Percentiles rank a stretch among this genome's conserved stretches.
phyloP scores from a whole-genome alignment of 1,140 invertebrate genomes.

The Zophobas morio region DNA sequence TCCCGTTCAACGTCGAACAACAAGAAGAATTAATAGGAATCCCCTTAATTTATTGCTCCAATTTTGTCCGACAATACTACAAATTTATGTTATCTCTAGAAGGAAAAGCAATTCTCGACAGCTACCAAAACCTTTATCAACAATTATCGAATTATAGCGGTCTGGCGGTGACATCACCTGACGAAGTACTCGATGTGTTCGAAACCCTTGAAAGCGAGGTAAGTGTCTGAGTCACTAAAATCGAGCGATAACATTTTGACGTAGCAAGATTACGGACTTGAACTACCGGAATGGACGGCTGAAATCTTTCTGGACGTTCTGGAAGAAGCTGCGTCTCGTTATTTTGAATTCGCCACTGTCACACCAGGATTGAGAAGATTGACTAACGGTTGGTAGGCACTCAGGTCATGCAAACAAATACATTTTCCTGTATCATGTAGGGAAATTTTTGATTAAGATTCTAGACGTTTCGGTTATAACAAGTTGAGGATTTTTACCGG shows the following conservation, averaged over 20 bases:
- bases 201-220: slow-evolving; percentile 27
- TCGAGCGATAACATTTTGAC: neutral
- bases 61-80: slow-evolving; percentile 1
- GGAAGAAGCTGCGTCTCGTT: slow-evolving; percentile 41
- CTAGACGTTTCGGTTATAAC: slow-evolving; percentile 38
- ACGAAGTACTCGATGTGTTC: slow-evolving; percentile 14
- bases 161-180: slow-evolving; percentile 3
- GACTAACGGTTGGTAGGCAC: slow-evolving; percentile 43
- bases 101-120: neutral
- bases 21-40: neutral
- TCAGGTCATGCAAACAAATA: too few species aligned
- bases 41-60: slow-evolving; percentile 1
- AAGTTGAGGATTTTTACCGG: slow-evolving; percentile 6
- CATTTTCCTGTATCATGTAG: slow-evolving; percentile 6
- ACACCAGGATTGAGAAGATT: slow-evolving; percentile 50
- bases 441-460: slow-evolving; percentile 48
- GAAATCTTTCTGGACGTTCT: slow-evolving; percentile 47
- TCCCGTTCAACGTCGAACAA: slow-evolving; percentile 62
- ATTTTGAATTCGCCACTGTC: slow-evolving; percentile 50
- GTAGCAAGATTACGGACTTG: slow-evolving; percentile 54
- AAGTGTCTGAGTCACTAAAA: neutral
- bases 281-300: slow-evolving; percentile 50
- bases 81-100: neutral
- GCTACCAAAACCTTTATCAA: slow-evolving; percentile 12
- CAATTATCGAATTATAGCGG: slow-evolving; percentile 10